Evolutionary conservation across 2,888 invertebrate genomes (phyloP).

Genomic region (Crocallis elinguaria): DNA sequence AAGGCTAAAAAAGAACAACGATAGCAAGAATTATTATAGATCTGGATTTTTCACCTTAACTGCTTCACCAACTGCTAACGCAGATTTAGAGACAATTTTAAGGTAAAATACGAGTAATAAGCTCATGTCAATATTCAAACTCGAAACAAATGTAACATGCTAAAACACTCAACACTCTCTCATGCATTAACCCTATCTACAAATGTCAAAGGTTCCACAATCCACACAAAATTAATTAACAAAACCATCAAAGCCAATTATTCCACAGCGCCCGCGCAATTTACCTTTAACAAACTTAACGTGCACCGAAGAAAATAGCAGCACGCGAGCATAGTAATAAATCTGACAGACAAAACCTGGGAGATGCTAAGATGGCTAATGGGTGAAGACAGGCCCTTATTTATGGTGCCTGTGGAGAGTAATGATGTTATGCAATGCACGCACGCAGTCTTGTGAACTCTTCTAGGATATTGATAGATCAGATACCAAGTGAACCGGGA

Average conservation of each 20-base stretch:
- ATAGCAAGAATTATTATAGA: no score
- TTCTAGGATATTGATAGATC: not conserved
- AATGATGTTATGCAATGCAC: slow-evolving; percentile 17
- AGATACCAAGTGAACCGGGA: not conserved
- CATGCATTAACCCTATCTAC: not conserved
- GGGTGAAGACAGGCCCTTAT: slow-evolving; percentile 46
- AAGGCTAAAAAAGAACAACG: no score
- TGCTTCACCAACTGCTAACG: no score
- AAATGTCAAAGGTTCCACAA: slow-evolving; percentile 6
- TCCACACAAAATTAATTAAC: slow-evolving; percentile 20
- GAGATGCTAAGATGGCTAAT: slow-evolving; percentile 54
- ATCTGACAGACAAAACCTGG: slow-evolving; percentile 45
- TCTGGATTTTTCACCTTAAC: no score
- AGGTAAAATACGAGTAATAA: no score
- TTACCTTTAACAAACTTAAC: slow-evolving; percentile 31
- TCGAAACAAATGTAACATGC: no score
- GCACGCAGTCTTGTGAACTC: not conserved
- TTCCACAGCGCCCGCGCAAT: slow-evolving; percentile 26
- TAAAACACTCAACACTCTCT: slow-evolving; percentile 1
- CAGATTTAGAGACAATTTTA: no score
- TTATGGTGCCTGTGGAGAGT: slow-evolving; percentile 28
- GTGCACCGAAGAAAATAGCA: slow-evolving; percentile 27
- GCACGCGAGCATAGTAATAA: slow-evolving; percentile 45
- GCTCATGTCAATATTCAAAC: no score
- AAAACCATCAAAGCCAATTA: slow-evolving; percentile 33